A percentile compares a stretch with the other conserved stretches of the same genome.
Evolutionary conservation across 2,113 vertebrate genomes (phyloP).

Genomic region (Cercopithecus mona): DNA sequence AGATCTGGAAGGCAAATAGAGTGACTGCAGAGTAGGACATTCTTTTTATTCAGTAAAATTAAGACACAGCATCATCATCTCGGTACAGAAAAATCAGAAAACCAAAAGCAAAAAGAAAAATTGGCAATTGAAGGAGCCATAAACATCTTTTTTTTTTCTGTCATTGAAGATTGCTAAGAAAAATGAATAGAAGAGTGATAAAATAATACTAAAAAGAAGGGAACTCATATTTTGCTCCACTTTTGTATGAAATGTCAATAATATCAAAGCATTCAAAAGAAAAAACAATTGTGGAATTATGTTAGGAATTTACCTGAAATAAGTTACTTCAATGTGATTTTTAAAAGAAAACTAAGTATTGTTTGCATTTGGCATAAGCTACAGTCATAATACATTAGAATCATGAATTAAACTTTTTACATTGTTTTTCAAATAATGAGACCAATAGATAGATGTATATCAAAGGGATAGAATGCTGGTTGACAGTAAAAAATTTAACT

Average conservation of each 20-base stretch:
- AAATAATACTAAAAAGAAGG: constrained; percentile 15
- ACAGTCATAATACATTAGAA: not conserved
- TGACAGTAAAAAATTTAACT: constrained; percentile 7
- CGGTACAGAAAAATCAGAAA: not conserved
- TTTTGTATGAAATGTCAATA: not conserved
- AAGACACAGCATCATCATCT: not conserved
- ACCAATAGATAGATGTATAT: not conserved
- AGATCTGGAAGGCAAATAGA: not conserved
- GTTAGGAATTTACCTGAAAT: constrained; percentile 3
- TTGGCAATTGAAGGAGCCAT: not conserved
- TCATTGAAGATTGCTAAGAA: not conserved
- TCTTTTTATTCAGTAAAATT: constrained; percentile 36
- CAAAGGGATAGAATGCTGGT: not conserved
- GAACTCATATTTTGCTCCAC: not conserved
- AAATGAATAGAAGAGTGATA: not conserved
- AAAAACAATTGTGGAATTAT: not conserved
- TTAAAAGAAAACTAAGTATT: not conserved
- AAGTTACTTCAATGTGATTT: not conserved
- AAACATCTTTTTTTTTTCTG: not conserved
- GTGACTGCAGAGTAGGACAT: not conserved
- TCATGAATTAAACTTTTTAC: not conserved
- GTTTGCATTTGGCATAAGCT: not conserved
- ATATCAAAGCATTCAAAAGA: constrained; percentile 10
- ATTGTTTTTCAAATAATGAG: constrained; percentile 30
- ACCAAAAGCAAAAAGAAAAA: constrained; percentile 15